Base-by-base conservation (phyloP, 2,113 vertebrate genomes). In the Cyprinodon variegatus region DNA sequence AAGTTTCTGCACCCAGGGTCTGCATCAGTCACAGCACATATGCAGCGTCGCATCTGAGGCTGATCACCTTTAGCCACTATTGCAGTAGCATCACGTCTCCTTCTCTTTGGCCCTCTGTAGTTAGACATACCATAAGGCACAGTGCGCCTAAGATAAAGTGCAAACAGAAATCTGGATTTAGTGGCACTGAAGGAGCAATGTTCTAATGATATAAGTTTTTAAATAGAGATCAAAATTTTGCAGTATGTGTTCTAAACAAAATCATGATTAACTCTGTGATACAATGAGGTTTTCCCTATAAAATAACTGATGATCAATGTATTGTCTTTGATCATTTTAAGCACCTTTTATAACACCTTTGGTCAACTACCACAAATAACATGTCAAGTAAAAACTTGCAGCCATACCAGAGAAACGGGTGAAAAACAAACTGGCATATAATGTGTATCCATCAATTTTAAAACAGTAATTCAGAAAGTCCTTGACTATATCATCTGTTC, bases 61-160 rank as follows among this genome's bases (percentile, higher is more conserved):
- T 37, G 22, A 5, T 59, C 40, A 0, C 0, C 38, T 37, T 83
- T 61, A 8, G 67, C 1, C 15, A 10, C 20, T 45, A 37, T 72
- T 65, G 10, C 63, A 10, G 8, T 37, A 41, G 48, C 77, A 22
- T 85, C 86, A 20, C 93, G 92, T 36, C 78, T 89, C 69, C 83
- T 39, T 61, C 93, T 72, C 86, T 91, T 90, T 57, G 67, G 74
- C 76, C 92, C 90, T 60, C 82, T 86, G 84, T 93, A 93, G 84
- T 83, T 93, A 0, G 93, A 94, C 88, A 94, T 92, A 50, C 93
- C 93, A 53, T 95, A 94, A 8, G 91, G 93, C 57, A 94, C 92
- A 1, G 87, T 93, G 39, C 83, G 93, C 71, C 94, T 94, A 65
- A 53, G 68, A 53, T 38, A 14, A 37, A 22, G 61, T 71, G 76